Conservation (phyloP, 2,797 vertebrate genomes). For the Mormyrops attenuatus region DNA sequence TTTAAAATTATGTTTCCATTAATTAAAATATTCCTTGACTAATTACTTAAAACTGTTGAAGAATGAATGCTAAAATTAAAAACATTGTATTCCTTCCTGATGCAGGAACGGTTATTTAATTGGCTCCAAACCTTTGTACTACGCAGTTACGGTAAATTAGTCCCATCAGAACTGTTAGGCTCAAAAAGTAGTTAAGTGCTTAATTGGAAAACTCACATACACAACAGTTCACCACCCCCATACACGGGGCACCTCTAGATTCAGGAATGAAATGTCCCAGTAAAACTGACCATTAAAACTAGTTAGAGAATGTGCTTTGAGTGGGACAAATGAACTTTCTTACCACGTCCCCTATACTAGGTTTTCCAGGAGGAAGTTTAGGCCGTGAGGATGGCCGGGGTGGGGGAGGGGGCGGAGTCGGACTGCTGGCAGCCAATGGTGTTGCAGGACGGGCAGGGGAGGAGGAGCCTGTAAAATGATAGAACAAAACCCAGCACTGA, state of each 20-base stretch:
- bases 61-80: background rate
- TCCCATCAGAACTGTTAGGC: background rate
- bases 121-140: background rate
- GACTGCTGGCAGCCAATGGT: constrained; percentile 72
- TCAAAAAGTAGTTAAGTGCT: background rate
- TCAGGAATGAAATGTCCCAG: background rate
- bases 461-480: constrained; percentile 69
- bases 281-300: background rate
- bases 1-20: background rate
- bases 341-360: constrained; percentile 80
- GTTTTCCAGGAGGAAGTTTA: constrained; percentile 87
- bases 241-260: background rate
- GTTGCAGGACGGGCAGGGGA: constrained; percentile 86
- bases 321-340: constrained; percentile 26
- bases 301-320: background rate
- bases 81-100: background rate
- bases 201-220: background rate
- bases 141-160: background rate
- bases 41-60: background rate
- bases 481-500: background rate
- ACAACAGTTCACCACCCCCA: background rate
- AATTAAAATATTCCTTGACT: background rate
- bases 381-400: constrained; percentile 85
- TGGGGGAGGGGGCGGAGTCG: constrained; percentile 81
- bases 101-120: background rate